These are phyloP conservation scores for Mythimna albipuncta DNA, from an alignment of 2,888 invertebrate species.

Conservation along the genomic window DNA sequence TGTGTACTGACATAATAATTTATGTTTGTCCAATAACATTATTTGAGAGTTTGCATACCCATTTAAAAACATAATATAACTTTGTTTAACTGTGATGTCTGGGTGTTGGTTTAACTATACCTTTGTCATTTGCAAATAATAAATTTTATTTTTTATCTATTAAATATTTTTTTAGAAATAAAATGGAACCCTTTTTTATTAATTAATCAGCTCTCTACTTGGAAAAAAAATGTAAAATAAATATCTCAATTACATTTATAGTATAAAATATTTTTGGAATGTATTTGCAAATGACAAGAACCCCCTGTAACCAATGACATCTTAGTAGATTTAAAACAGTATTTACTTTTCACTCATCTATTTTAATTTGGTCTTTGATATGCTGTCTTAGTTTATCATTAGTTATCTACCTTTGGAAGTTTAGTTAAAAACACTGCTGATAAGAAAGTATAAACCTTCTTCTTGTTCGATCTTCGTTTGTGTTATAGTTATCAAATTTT, in stretches of 20 bases:
- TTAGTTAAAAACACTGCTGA: background rate
- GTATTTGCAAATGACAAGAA: constrained; percentile 83
- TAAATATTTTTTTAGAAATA: too few species aligned
- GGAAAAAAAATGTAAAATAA: background rate
- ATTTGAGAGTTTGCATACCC: constrained; percentile 66
- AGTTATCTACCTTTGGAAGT: background rate
- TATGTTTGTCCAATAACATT: constrained; percentile 59
- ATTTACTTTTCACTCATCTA: constrained; percentile 85
- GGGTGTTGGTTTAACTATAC: constrained; percentile 83
- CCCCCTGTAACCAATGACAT: constrained; percentile 82
- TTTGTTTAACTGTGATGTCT: constrained; percentile 83
- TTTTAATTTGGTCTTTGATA: constrained; percentile 73
- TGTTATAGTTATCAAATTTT: background rate
- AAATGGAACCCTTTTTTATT: too few species aligned
- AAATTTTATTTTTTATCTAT: constrained; percentile 12
- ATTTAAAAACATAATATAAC: constrained; percentile 64
- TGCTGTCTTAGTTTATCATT: constrained; percentile 72
- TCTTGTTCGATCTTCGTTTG: background rate
- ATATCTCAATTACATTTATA: background rate
- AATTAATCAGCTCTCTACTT: background rate
- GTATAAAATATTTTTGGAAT: constrained; percentile 25
- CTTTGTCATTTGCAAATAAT: constrained; percentile 82
- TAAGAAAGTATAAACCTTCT: background rate
- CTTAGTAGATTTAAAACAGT: constrained; percentile 84
- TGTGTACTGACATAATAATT: constrained; percentile 59